phyloP scores from a whole-genome alignment of 2,797 vertebrate genomes.

The Gymnoscopelus braueri region DNA sequence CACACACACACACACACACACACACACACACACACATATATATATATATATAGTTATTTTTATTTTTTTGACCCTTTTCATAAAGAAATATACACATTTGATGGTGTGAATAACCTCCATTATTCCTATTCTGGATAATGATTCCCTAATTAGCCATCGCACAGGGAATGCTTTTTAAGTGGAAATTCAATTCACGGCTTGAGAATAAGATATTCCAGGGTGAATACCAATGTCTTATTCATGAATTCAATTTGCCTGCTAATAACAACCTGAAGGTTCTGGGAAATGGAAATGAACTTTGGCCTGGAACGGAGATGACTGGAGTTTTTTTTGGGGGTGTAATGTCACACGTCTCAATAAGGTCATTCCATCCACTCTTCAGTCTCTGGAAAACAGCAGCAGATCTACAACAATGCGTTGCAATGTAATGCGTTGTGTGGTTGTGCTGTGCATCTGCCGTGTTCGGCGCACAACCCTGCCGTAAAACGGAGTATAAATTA shows the following conservation, averaged over 20 bases:
- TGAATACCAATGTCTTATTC: constrained; percentile 69
- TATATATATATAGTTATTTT: neutral
- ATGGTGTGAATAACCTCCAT: constrained; percentile 27
- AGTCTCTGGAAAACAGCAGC: no score
- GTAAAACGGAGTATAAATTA: no score
- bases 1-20: no score
- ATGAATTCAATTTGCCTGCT: constrained; percentile 68
- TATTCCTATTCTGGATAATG: constrained; percentile 35
- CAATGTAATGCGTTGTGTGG: no score
- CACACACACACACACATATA: neutral
- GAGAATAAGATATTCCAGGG: constrained; percentile 61
- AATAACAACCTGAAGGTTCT: constrained; percentile 59
- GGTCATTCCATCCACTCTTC: no score
- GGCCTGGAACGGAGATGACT: constrained; percentile 49
- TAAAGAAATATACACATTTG: constrained; percentile 27
- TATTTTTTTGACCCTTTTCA: constrained; percentile 20
- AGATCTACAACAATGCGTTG: no score
- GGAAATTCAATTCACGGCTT: constrained; percentile 52
- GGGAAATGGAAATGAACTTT: constrained; percentile 59
- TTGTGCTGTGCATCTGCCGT: no score
- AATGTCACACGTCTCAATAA: constrained; percentile 2
- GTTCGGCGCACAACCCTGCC: no score
- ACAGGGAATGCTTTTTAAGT: constrained; percentile 57
- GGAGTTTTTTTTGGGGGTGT: constrained; percentile 15
- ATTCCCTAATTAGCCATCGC: constrained; percentile 52